A percentile compares a stretch with the other conserved stretches of the same genome.
phyloP scores from a whole-genome alignment of 1,140 invertebrate genomes.

The Euwallacea fornicatus region DNA sequence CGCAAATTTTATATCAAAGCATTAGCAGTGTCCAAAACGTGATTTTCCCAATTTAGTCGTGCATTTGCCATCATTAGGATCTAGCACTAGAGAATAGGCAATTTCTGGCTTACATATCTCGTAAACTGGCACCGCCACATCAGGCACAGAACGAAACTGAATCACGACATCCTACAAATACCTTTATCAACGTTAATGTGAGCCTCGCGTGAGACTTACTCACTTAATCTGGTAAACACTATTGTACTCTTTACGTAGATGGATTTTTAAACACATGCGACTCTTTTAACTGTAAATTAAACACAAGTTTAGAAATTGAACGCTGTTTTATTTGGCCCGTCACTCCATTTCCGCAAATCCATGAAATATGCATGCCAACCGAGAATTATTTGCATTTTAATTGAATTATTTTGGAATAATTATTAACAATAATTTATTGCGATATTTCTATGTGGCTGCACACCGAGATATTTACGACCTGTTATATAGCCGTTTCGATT shows the following conservation, averaged over 20 bases:
- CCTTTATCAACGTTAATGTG: not conserved
- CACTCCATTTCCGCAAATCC: conserved; percentile 1
- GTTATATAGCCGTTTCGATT: not conserved
- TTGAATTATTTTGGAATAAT: conserved; percentile 4
- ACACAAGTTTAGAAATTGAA: not conserved
- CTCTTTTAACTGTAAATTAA: not conserved
- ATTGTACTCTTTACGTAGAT: conserved; percentile 4
- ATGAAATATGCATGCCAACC: not conserved
- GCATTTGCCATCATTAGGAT: no score
- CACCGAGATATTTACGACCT: conserved; percentile 8
- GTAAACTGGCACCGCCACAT: no score
- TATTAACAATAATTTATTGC: not conserved
- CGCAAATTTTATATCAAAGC: no score
- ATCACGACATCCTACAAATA: not conserved
- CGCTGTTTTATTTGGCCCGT: not conserved
- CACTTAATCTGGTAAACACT: conserved; percentile 2
- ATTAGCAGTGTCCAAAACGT: no score
- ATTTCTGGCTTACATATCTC: no score
- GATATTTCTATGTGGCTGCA: conserved; percentile 6
- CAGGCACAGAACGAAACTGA: not conserved
- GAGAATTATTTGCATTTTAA: conserved; percentile 3
- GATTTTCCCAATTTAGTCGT: no score
- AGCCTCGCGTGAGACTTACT: not conserved
- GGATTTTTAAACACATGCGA: not conserved
- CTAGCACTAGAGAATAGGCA: no score